These are phyloP conservation scores for Pandemis corylana DNA, from an alignment of 2,888 invertebrate genomes.

Conservation along the genomic window DNA sequence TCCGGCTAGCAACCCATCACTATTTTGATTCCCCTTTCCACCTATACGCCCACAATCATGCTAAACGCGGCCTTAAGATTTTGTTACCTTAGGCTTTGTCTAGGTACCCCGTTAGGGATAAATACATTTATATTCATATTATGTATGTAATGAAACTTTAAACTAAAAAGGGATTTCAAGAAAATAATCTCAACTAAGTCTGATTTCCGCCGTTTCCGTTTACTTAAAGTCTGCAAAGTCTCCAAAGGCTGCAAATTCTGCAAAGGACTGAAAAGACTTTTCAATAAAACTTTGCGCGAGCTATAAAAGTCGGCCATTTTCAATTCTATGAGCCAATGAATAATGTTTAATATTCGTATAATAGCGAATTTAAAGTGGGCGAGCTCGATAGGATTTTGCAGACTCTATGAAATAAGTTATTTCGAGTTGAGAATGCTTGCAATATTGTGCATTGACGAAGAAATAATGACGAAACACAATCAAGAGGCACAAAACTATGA, in stretches of 20 bases:
- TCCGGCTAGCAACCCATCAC: too few relatives aligned
- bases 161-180: not conserved
- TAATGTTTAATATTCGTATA: conserved; percentile 32
- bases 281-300: conserved; percentile 34
- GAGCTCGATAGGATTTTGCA: not conserved
- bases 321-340: conserved; percentile 22
- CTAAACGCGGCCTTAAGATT: too few relatives aligned
- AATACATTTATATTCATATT: too few relatives aligned
- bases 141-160: too few relatives aligned
- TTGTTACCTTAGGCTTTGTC: too few relatives aligned
- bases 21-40: too few relatives aligned
- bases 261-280: conserved; percentile 20
- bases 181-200: not conserved
- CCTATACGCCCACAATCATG: too few relatives aligned
- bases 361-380: not conserved
- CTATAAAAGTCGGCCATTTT: conserved; percentile 4
- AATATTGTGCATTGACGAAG: too few relatives aligned
- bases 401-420: not conserved
- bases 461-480: too few relatives aligned
- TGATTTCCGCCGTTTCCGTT: conserved; percentile 11
- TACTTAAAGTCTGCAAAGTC: conserved; percentile 2
- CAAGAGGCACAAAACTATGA: too few relatives aligned
- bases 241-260: conserved; percentile 25
- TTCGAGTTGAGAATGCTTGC: not conserved
- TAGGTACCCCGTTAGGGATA: too few relatives aligned